Evolutionary conservation across 2,888 invertebrate genomes (phyloP).

Genomic region (Luffia ferchaultella): DNA sequence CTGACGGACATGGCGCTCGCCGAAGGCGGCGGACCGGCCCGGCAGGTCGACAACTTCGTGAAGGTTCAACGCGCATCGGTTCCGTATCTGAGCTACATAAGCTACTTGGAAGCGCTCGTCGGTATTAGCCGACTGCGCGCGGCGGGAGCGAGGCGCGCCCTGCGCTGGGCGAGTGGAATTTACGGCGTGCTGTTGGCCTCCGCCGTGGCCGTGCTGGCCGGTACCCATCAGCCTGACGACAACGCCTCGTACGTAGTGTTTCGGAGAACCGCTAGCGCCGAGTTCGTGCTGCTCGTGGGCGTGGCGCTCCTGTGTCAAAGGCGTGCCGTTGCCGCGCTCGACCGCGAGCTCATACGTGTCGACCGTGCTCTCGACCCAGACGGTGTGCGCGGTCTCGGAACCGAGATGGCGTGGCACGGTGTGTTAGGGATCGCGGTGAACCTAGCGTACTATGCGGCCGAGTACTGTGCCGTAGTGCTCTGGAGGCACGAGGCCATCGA

Average conservation of each 20-base stretch:
- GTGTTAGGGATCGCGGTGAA: slow-evolving; percentile 19
- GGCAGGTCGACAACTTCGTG: background rate
- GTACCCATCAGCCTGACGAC: background rate
- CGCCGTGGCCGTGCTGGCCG: slow-evolving; percentile 33
- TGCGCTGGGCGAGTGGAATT: background rate
- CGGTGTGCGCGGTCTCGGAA: background rate
- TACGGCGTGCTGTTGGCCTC: slow-evolving; percentile 11
- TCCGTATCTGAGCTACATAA: background rate
- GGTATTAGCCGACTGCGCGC: background rate
- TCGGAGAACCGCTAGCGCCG: slow-evolving; percentile 22
- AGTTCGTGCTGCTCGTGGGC: slow-evolving; percentile 25
- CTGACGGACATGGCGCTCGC: background rate
- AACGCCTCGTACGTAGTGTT: slow-evolving; percentile 21
- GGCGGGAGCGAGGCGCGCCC: background rate
- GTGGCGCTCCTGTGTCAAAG: slow-evolving; percentile 15
- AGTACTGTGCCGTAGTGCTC: slow-evolving; percentile 18
- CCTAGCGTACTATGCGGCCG: slow-evolving; percentile 20
- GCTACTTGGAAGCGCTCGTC: background rate
- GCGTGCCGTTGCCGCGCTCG: background rate
- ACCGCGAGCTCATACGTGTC: background rate
- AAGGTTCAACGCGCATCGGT: background rate
- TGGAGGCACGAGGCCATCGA: slow-evolving; percentile 11
- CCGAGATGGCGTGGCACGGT: slow-evolving; percentile 5
- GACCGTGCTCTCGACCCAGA: background rate
- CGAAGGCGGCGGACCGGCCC: background rate